A percentile compares a stretch with the other conserved stretches of the same genome.
phyloP scores from a whole-genome alignment of 2,113 vertebrate species.

The Chiloscyllium plagiosum region DNA sequence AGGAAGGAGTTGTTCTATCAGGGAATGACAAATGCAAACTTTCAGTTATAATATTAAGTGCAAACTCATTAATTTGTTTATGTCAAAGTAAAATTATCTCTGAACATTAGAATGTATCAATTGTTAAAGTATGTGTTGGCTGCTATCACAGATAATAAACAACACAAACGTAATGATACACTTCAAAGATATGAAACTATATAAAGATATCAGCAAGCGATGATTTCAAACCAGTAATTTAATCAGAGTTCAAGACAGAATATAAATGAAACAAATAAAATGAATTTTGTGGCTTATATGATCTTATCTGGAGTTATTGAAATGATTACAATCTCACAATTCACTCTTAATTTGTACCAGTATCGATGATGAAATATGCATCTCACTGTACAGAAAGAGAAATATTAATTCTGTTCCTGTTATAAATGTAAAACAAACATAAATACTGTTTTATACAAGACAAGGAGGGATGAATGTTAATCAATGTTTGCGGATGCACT shows the following conservation, averaged over 20 bases:
- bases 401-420: not conserved
- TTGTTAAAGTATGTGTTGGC: not conserved
- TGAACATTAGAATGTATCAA: not conserved
- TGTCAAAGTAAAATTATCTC: not conserved
- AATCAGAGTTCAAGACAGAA: not conserved
- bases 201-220: not conserved
- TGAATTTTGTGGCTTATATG: not conserved
- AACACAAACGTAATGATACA: not conserved
- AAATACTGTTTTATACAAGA: not conserved
- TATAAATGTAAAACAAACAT: not conserved
- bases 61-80: not conserved
- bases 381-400: not conserved
- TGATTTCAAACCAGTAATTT: constrained; percentile 18
- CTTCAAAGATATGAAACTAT: not conserved
- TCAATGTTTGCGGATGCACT: not conserved
- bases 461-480: not conserved
- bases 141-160: not conserved
- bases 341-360: not conserved
- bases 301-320: not conserved
- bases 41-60: not conserved
- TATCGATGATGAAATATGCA: not conserved
- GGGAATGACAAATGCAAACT: not conserved
- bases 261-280: not conserved
- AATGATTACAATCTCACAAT: not conserved
- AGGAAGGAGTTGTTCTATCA: not conserved